A percentile compares a stretch with the other conserved stretches of the same genome.
phyloP scores from a whole-genome alignment of 2,113 vertebrate genomes.

The Herpetotheres cachinnans region DNA sequence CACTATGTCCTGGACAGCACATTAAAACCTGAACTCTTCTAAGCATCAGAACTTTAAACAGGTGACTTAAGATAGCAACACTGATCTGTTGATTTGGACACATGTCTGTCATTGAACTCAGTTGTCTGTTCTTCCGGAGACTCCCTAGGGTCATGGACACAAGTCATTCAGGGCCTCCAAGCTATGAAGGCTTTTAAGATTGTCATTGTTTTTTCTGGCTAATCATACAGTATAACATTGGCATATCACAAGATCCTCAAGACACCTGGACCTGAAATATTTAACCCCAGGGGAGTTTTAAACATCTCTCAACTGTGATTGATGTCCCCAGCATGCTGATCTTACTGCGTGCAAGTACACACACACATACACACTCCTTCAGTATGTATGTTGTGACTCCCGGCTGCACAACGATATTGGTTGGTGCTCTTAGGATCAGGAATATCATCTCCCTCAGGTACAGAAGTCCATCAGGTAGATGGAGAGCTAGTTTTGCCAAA shows the following conservation, averaged over 20 bases:
- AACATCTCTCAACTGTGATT: not conserved
- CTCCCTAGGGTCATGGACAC: not conserved
- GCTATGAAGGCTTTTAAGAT: not conserved
- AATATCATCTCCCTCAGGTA: not conserved
- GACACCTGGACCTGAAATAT: not conserved
- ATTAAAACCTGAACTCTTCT: not conserved
- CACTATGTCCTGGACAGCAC: not conserved
- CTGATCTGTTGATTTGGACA: not conserved
- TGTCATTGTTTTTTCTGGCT: not conserved
- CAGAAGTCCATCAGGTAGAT: not conserved
- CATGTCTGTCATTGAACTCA: not conserved
- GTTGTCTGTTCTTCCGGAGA: not conserved
- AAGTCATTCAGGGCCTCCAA: not conserved
- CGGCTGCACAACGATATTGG: not conserved
- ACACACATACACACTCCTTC: not conserved
- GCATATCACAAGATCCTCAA: not conserved
- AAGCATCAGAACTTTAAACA: not conserved
- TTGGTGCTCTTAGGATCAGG: not conserved
- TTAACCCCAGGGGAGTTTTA: not conserved
- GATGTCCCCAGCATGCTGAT: not conserved
- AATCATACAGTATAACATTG: not conserved
- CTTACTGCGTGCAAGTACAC: not conserved
- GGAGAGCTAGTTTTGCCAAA: not conserved
- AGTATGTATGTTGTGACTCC: not conserved
- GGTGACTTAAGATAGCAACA: rapidly evolving